Base-by-base conservation (phyloP, 2,797 vertebrate genomes). In the Pangasius mekongensis region DNA sequence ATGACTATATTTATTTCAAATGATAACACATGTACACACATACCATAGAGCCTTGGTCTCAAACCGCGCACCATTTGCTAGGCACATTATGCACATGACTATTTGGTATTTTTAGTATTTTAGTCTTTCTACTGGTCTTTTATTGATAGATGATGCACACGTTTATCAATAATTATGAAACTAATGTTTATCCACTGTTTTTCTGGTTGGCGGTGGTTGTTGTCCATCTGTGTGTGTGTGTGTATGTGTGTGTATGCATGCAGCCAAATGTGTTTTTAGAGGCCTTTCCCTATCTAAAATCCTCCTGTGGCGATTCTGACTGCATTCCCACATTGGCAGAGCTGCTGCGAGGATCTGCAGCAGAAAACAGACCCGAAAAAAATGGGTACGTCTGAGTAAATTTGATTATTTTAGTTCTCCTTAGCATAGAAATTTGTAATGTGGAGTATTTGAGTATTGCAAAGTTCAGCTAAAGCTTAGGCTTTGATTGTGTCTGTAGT, bases 241-340 rank as follows among this genome's bases (percentile, higher is more conserved):
- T 52, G 27, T 54, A 14, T 54, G 74, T 86, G 39, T 80, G 24
- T 56, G 2, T 82, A 30, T 90, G 58, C 73, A 47, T 89, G 67
- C 30, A 96, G 96, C 90, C 66, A 64, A 33, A 90, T 30, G 91
- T 95, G 91, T 95, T 96, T 82, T 85, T 93, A 30, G 91, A 94
- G 67, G 94, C 95, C 86, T 97, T 96, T 89, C 94, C 95, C 14
- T 89, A 89, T 3, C 87, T 86, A 66, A 88, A 92, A 64, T 43
- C 88, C 20, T 60, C 91, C 90, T 43, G 85, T 83, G 54, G 89
- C 69, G 91, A 93, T 92, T 82, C 76, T 47, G 84, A 86, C 7
- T 8, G 86, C 47, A 92, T 95, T 88, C 94, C 95, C 89, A 95
- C 94, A 0, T 93, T 97, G 89, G 92, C 91, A 43, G 94, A 95